Evolutionary conservation across 1,140 invertebrate species (phyloP).

Genomic region (Homalodisca vitripennis): DNA sequence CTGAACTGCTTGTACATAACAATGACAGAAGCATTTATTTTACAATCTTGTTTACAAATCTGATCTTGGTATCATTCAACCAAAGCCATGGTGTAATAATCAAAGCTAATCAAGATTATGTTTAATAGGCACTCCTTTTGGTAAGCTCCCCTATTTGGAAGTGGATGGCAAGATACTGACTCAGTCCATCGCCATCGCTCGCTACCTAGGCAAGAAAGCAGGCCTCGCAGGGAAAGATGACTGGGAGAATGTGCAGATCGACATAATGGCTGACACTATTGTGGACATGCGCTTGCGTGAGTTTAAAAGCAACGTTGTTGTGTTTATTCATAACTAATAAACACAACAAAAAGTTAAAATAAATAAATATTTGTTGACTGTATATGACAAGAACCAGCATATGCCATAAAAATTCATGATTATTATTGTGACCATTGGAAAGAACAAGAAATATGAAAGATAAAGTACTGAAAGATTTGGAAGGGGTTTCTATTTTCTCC

Average conservation of each 20-base stretch:
- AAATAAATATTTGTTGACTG: not conserved
- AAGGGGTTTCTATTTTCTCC: too few relatives aligned
- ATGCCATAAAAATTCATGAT: not conserved
- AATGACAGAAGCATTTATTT: not conserved
- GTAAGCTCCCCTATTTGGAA: conserved; percentile 56
- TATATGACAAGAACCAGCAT: too few relatives aligned
- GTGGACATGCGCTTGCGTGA: conserved; percentile 47
- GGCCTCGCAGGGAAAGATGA: conserved; percentile 53
- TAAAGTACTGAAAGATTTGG: not conserved
- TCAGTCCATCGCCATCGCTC: conserved; percentile 55
- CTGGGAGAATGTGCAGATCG: conserved; percentile 58
- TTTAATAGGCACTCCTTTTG: conserved; percentile 52
- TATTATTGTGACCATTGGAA: not conserved
- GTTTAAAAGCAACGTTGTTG: not conserved
- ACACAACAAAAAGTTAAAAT: too few relatives aligned
- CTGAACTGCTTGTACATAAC: not conserved
- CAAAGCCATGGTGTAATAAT: not conserved
- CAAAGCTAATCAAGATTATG: not conserved
- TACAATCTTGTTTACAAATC: not conserved
- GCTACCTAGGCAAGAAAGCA: conserved; percentile 55
- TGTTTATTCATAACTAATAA: not conserved
- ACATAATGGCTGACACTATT: conserved; percentile 46
- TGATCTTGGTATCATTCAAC: not conserved
- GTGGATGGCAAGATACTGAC: conserved; percentile 53
- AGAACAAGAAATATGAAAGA: not conserved